Base-by-base conservation (phyloP, 1,140 invertebrate genomes). In the Paracyclopina nana region DNA sequence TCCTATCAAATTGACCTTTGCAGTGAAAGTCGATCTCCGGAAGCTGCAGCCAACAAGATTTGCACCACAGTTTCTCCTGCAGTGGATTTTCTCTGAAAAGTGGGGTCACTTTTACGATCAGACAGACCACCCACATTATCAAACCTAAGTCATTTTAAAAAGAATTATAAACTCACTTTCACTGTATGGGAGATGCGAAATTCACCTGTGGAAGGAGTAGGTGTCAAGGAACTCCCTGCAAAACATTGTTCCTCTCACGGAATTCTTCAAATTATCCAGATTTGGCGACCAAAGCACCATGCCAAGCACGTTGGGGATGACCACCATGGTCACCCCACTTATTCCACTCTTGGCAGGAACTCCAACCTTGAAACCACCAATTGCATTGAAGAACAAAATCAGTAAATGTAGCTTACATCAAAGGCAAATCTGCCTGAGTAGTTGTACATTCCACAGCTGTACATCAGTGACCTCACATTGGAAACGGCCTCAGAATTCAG, bases 331-430 rank as follows among this genome's bases (percentile, higher is more conserved):
- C 46, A 77, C 80, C 18, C 92, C 92, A 26, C 83, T 85, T 0
- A 96, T 91, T 25, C 91, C 91, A 0, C 91, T 95, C 68, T 97
- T 97, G 8, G 87, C 88, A 14, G 92, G 92, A 40, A 97, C 71
- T 6, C 92, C 92, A 25, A 96, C 80, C 78, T 82, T 5, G 24
- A 38, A 4, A 38, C 20, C 34, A 38, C 20, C 14, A 4, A 9
- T 4, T 20, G 14, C 2, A 31, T 38, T 38, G 20, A 31, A 9
- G 29, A 14, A 9, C 29, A 38, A 38, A 38, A 8, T 9, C 2
- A 38, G 14, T 9, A 8, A 38, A 38, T 38, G 34, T 38, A 28
- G 5, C 34, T 50, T 50, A 50, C 58, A 51, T 59, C 55, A 54
- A 59, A 64, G 16, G 61, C 61, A 55, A 64, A 64, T 53, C 62